A percentile compares a stretch with the other conserved stretches of the same genome.
Conservation (phyloP, 2,797 vertebrate species). For the Smutsia temminckii region DNA sequence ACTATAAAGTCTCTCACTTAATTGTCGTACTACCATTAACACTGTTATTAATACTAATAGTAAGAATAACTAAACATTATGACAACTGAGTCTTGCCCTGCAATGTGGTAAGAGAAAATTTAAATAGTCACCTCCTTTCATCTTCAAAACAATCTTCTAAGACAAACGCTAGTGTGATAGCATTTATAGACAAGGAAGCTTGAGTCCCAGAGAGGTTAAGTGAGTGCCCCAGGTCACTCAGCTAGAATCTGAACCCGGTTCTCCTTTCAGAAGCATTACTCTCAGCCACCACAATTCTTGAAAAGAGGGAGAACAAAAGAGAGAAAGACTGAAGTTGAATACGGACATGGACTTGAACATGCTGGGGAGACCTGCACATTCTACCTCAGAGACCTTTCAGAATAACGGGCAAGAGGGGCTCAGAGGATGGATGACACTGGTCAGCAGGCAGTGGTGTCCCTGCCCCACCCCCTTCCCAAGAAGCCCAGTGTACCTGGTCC, state of each 20-base stretch:
- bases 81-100: not conserved
- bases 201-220: not conserved
- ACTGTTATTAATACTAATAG: not conserved
- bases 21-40: not conserved
- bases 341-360: not conserved
- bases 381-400: not conserved
- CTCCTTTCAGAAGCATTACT: not conserved
- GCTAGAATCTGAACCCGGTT: not conserved
- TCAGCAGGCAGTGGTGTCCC: not conserved
- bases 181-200: not conserved
- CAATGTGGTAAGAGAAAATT: not conserved
- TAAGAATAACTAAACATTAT: constrained; percentile 26
- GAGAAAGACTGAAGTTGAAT: not conserved
- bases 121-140: not conserved
- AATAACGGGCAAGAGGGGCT: not conserved
- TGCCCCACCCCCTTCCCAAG: not conserved
- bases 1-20: not conserved
- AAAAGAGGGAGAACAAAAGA: not conserved
- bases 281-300: not conserved
- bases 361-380: not conserved
- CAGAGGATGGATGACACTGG: not conserved
- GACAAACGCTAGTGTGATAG: not conserved
- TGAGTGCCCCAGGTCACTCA: not conserved
- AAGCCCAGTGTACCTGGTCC: not conserved
- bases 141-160: not conserved